Conservation (phyloP, 2,888 invertebrate species). For the Polydrusus tereticollis region DNA sequence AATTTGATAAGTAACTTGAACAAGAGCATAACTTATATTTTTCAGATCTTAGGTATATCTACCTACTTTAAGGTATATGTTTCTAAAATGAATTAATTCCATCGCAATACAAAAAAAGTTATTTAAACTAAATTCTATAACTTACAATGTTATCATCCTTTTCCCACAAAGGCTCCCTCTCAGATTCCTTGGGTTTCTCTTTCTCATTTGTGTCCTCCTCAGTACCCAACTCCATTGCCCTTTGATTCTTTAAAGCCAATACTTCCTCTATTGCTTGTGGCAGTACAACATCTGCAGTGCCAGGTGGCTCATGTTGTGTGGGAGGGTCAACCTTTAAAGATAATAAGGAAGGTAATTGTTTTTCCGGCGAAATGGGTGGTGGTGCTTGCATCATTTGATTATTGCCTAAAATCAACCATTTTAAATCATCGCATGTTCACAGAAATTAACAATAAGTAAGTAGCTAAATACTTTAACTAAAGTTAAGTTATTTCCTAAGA, state of each 20-base stretch:
- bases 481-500: too few relatives aligned
- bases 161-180: constrained; percentile 57
- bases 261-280: constrained; percentile 84
- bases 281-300: constrained; percentile 73
- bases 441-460: too few relatives aligned
- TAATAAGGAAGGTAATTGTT: constrained; percentile 72
- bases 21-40: too few relatives aligned
- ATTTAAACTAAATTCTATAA: background rate
- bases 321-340: constrained; percentile 78
- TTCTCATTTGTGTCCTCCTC: constrained; percentile 49
- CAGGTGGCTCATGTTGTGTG: constrained; percentile 71
- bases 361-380: constrained; percentile 54
- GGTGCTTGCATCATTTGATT: constrained; percentile 47
- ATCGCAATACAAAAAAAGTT: too few relatives aligned
- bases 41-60: too few relatives aligned
- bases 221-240: constrained; percentile 83
- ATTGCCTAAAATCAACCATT: constrained; percentile 31
- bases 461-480: too few relatives aligned
- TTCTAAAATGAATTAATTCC: too few relatives aligned
- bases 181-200: constrained; percentile 12
- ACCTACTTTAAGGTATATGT: too few relatives aligned
- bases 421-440: too few relatives aligned
- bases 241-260: constrained; percentile 87
- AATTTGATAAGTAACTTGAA: too few relatives aligned
- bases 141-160: constrained; percentile 59